These are phyloP conservation scores for Eristalinus aeneus DNA, from an alignment of 2,888 invertebrate genomes.

Conservation along the genomic window DNA sequence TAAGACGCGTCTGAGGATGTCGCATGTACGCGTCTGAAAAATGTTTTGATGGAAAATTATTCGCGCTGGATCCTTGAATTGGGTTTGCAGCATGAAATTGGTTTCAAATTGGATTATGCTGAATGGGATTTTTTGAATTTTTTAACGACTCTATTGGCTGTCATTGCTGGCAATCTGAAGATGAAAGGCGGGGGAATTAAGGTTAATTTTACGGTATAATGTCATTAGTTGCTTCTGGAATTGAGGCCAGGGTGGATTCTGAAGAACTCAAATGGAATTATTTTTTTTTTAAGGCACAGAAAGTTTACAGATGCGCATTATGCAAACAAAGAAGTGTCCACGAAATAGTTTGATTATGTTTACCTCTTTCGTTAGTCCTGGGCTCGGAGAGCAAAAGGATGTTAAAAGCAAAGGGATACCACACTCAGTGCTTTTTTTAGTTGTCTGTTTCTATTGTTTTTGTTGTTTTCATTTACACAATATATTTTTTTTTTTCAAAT, in stretches of 20 bases:
- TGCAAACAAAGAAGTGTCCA: too few relatives aligned
- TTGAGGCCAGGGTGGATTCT: not conserved
- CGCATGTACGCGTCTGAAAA: not conserved
- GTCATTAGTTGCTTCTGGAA: not conserved
- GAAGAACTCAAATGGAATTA: too few relatives aligned
- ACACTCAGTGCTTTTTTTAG: too few relatives aligned
- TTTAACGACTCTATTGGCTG: not conserved
- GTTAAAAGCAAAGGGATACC: too few relatives aligned
- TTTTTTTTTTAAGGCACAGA: too few relatives aligned
- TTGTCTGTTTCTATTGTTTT: too few relatives aligned
- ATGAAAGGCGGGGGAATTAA: not conserved
- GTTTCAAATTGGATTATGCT: conserved; percentile 47
- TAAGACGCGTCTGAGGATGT: conserved; percentile 24
- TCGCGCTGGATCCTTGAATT: conserved; percentile 29
- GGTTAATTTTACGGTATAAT: not conserved
- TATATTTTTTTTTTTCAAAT: too few relatives aligned
- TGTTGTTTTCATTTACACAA: too few relatives aligned
- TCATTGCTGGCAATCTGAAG: not conserved
- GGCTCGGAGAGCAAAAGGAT: too few relatives aligned
- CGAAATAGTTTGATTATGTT: too few relatives aligned
- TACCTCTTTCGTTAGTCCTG: too few relatives aligned
- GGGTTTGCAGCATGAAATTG: conserved; percentile 45
- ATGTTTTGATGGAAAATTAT: conserved; percentile 59
- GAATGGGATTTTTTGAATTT: not conserved
- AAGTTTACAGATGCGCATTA: too few relatives aligned